Percentiles rank a stretch among this genome's conserved stretches.
phyloP scores from a whole-genome alignment of 1,140 invertebrate species.

The Drosophila pachea region DNA sequence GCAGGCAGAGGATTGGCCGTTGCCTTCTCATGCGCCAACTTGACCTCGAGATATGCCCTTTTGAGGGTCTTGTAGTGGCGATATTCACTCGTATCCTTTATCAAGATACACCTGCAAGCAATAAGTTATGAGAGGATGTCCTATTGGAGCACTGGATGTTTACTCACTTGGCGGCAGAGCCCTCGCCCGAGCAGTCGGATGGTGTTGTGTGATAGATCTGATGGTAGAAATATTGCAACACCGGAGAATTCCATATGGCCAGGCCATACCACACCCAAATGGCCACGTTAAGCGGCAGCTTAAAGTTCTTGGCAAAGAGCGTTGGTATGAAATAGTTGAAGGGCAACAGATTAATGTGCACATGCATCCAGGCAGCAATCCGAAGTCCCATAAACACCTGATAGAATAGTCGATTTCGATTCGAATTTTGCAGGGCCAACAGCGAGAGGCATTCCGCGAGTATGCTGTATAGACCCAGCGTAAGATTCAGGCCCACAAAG shows the following conservation, averaged over 20 bases:
- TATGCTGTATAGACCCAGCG: slow-evolving; percentile 69
- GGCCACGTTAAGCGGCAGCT: slow-evolving; percentile 65
- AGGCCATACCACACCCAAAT: slow-evolving; percentile 78
- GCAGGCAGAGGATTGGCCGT: slow-evolving; percentile 52
- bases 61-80: slow-evolving; percentile 73
- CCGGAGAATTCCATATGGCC: slow-evolving; percentile 77
- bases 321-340: slow-evolving; percentile 78
- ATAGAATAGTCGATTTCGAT: slow-evolving; percentile 65
- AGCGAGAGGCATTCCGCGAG: slow-evolving; percentile 66
- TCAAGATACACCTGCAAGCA: slow-evolving; percentile 64
- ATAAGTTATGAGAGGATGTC: neutral
- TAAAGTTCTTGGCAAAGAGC: slow-evolving; percentile 76
- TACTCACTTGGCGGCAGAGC: slow-evolving; percentile 70
- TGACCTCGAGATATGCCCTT: slow-evolving; percentile 73
- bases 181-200: slow-evolving; percentile 72
- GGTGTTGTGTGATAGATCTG: slow-evolving; percentile 76
- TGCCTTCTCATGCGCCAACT: slow-evolving; percentile 66
- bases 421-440: slow-evolving; percentile 64
- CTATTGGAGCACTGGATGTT: neutral
- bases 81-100: slow-evolving; percentile 71
- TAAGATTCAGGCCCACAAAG: slow-evolving; percentile 75
- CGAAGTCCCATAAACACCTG: slow-evolving; percentile 70
- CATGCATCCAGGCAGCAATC: slow-evolving; percentile 69
- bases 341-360: slow-evolving; percentile 71
- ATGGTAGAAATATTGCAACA: slow-evolving; percentile 77